These are phyloP conservation scores for Heliconius hewitsoni DNA, from an alignment of 1,140 invertebrate species.

Conservation along the genomic window DNA sequence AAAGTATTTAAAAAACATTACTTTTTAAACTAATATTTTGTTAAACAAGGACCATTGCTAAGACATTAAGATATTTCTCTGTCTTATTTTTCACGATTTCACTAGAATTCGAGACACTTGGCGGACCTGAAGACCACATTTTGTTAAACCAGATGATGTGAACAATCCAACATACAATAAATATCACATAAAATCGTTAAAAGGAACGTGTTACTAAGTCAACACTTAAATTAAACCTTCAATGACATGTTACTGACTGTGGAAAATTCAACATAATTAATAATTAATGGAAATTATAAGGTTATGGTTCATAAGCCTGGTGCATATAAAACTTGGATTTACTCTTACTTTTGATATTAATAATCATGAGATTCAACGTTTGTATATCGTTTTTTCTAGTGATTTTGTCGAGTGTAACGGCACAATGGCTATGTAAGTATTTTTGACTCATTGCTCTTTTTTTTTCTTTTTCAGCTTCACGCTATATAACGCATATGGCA, in stretches of 20 bases:
- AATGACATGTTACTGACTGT: not conserved
- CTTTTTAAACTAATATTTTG: too few species aligned
- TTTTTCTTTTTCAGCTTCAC: too few species aligned
- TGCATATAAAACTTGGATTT: not conserved
- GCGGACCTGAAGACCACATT: too few species aligned
- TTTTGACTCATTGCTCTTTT: not conserved
- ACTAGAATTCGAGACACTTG: too few species aligned
- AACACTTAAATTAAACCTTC: not conserved
- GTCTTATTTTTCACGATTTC: too few species aligned
- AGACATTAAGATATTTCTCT: too few species aligned
- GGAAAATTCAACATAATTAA: not conserved
- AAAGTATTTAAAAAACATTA: too few species aligned
- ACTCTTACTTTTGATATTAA: not conserved
- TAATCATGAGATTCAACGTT: not conserved
- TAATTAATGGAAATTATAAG: not conserved
- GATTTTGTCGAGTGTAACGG: not conserved
- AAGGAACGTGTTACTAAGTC: not conserved
- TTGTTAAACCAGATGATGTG: too few species aligned
- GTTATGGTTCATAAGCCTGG: not conserved
- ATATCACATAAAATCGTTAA: too few species aligned
- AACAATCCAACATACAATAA: too few species aligned
- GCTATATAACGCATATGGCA: too few species aligned
- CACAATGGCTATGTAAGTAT: slow-evolving; percentile 2
- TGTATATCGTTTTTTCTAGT: not conserved
- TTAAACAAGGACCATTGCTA: too few species aligned